Percentiles rank a stretch among this genome's conserved stretches.
Conservation (phyloP, 2,797 vertebrate species). For the Pogoniulus pusillus region DNA sequence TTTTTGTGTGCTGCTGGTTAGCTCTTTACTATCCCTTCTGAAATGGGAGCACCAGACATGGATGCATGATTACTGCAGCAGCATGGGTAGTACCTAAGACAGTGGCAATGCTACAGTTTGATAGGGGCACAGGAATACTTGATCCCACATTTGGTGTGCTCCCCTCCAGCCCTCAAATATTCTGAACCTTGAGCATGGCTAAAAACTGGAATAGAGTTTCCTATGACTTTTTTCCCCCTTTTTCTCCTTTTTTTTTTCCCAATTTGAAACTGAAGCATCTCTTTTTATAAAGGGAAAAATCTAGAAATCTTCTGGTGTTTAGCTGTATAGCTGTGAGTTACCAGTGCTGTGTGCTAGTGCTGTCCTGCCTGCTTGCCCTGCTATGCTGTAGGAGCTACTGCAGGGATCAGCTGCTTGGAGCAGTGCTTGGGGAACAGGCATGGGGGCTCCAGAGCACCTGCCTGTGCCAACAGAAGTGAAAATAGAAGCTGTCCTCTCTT, state of each 20-base stretch:
- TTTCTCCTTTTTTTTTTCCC: not conserved
- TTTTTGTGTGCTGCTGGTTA: not conserved
- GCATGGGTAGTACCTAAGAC: not conserved
- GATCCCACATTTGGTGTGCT: not conserved
- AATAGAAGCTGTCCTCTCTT: not conserved
- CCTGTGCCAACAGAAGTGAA: not conserved
- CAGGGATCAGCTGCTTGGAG: not conserved
- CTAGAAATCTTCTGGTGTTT: not conserved
- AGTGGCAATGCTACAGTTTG: rapidly evolving
- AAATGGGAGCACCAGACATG: not conserved
- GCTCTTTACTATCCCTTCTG: not conserved
- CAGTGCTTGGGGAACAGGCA: not conserved
- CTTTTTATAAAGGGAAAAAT: no score
- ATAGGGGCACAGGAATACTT: no score
- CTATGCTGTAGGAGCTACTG: not conserved
- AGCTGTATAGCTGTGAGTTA: not conserved
- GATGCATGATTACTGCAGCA: not conserved
- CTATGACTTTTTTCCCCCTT: not conserved
- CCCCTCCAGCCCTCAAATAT: not conserved
- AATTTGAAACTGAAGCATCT: not conserved
- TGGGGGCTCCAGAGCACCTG: not conserved
- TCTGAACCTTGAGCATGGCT: not conserved
- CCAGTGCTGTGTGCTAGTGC: not conserved
- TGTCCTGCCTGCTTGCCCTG: no score
- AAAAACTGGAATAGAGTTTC: not conserved